Evolutionary conservation across 2,113 vertebrate species (phyloP).

Genomic region (Muntiacus reevesi): DNA sequence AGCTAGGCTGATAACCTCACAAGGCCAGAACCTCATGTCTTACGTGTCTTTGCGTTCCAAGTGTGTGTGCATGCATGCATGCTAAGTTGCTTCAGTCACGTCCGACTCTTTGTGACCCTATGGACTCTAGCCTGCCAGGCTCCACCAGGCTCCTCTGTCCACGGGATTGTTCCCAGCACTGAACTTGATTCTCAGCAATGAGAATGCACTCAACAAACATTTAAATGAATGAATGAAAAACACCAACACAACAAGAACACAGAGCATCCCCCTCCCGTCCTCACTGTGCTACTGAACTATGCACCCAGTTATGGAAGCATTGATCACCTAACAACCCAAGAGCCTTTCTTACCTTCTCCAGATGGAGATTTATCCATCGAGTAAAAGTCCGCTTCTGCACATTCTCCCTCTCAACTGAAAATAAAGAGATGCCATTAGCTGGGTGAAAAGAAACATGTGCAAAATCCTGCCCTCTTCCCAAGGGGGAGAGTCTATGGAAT

Average conservation of each 20-base stretch:
- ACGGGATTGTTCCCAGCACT: not conserved
- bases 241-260: accelerated
- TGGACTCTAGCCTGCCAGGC: not conserved
- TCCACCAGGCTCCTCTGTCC: not conserved
- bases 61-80: not conserved
- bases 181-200: not conserved
- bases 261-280: accelerated
- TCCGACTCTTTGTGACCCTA: not conserved
- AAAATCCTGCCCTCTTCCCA: not conserved
- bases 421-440: slow-evolving; percentile 54
- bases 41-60: not conserved
- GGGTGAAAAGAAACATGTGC: accelerated
- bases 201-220: accelerated
- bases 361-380: slow-evolving; percentile 96
- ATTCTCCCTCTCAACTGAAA: slow-evolving; percentile 92
- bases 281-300: accelerated
- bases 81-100: not conserved
- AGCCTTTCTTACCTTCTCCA: slow-evolving; percentile 89
- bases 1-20: not conserved
- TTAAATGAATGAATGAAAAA: too few species aligned
- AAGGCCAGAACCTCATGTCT: not conserved
- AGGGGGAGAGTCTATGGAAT: not conserved
- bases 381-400: slow-evolving; percentile 99
- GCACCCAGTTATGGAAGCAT: accelerated
- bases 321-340: accelerated